Conservation (phyloP, 2,888 invertebrate genomes). For the Xanthorhoe spadicearia region DNA sequence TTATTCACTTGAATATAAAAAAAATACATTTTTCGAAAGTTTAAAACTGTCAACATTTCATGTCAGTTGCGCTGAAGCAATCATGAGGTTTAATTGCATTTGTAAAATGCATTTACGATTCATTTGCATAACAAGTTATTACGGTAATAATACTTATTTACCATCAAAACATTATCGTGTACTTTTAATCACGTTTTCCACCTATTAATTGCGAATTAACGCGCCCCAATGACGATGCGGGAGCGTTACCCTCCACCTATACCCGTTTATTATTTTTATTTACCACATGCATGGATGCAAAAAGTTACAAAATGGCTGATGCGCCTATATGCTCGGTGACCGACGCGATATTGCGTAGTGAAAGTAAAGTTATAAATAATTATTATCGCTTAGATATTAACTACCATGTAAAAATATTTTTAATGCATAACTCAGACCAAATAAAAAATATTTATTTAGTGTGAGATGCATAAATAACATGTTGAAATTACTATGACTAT, state of each 20-base stretch:
- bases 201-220: conserved; percentile 20
- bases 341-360: conserved; percentile 27
- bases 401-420: no score
- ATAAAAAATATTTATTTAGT: no score
- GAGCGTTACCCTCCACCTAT: conserved; percentile 56
- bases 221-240: conserved; percentile 39
- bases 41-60: no score
- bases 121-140: background rate
- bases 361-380: conserved; percentile 10
- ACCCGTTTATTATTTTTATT: conserved; percentile 60
- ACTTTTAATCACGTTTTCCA: conserved; percentile 26
- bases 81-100: no score
- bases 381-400: background rate
- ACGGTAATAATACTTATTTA: background rate
- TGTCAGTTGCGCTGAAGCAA: no score
- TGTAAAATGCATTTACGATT: no score
- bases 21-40: no score
- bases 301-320: conserved; percentile 47
- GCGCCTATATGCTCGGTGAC: conserved; percentile 33
- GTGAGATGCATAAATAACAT: conserved; percentile 4
- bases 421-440: no score
- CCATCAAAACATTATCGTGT: background rate
- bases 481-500: background rate
- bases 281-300: conserved; percentile 46
- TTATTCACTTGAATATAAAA: no score